Evolutionary conservation across 2,797 vertebrate genomes (phyloP).

Genomic region (Etheostoma perlongum): DNA sequence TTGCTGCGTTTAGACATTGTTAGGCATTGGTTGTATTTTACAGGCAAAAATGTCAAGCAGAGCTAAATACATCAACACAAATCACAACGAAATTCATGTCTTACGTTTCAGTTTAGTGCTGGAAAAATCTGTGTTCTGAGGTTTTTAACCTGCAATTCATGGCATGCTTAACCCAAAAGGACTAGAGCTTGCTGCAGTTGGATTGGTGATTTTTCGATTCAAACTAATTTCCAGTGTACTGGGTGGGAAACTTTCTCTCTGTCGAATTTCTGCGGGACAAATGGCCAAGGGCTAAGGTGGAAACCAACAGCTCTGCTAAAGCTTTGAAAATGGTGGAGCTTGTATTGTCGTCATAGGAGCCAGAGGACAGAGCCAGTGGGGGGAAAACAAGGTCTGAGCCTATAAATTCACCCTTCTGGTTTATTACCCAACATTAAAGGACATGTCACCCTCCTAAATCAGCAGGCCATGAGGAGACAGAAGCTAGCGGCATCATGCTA

Average conservation of each 20-base stretch:
- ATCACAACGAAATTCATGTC: not conserved
- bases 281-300: not conserved
- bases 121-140: conserved; percentile 3
- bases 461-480: conserved; percentile 64
- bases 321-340: conserved; percentile 41
- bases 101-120: not conserved
- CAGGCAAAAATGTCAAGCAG: conserved; percentile 5
- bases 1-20: conserved; percentile 1
- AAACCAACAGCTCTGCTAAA: conserved; percentile 2
- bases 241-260: not conserved
- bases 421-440: conserved; percentile 81
- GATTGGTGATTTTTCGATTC: not conserved
- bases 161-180: conserved; percentile 21
- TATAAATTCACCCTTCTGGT: conserved; percentile 77
- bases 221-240: not conserved
- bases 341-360: conserved; percentile 61
- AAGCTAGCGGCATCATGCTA: not conserved
- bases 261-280: conserved; percentile 1
- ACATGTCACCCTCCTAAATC: conserved; percentile 81
- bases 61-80: not conserved
- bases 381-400: conserved; percentile 61
- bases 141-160: conserved; percentile 12
- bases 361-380: conserved; percentile 56
- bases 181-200: conserved; percentile 3
- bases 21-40: not conserved